Percentiles rank a stretch among this genome's conserved stretches.
phyloP scores from a whole-genome alignment of 2,113 vertebrate genomes.

The Phaetusa simplex region DNA sequence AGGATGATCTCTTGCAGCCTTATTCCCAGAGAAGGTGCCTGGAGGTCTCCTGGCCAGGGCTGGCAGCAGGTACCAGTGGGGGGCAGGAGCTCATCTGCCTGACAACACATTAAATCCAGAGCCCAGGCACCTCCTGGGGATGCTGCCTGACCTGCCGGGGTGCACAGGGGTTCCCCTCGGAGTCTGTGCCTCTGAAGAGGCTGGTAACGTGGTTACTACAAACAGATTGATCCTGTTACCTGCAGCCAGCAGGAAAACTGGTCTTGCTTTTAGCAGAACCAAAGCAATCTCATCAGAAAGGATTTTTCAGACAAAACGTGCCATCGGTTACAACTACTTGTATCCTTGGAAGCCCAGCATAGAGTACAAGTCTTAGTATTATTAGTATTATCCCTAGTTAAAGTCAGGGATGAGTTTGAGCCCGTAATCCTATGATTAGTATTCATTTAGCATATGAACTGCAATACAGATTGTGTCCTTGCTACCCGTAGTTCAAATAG shows the following conservation, averaged over 20 bases:
- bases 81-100: not conserved
- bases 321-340: not conserved
- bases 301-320: not conserved
- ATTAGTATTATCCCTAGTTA: slow-evolving; percentile 4
- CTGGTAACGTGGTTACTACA: not conserved
- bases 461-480: not conserved
- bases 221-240: not conserved
- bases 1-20: not conserved
- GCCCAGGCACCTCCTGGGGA: not conserved
- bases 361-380: not conserved
- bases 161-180: not conserved
- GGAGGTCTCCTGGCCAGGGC: not conserved
- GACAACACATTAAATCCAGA: not conserved
- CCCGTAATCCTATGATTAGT: slow-evolving; percentile 37
- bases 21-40: not conserved
- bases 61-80: not conserved
- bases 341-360: not conserved
- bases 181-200: not conserved
- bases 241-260: not conserved
- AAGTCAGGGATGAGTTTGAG: slow-evolving; percentile 18
- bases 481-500: not conserved
- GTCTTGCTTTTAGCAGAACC: not conserved
- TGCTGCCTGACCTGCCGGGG: not conserved
- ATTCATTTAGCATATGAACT: slow-evolving; percentile 39
- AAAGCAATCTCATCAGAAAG: not conserved